These are phyloP conservation scores for Plagodis pulveraria DNA, from an alignment of 2,888 invertebrate genomes.

Conservation along the genomic window DNA sequence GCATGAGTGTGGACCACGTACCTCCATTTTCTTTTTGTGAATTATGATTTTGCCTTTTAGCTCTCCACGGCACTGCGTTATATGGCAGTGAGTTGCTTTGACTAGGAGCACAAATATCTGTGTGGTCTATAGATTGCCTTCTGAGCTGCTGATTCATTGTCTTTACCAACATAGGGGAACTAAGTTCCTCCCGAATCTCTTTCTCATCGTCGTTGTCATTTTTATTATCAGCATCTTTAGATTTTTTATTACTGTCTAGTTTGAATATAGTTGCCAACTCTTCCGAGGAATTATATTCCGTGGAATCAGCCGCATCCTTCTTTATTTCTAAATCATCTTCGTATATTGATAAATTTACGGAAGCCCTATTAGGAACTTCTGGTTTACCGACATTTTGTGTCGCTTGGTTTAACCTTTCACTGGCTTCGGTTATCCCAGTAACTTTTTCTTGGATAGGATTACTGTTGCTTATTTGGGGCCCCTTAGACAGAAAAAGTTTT, in stretches of 20 bases:
- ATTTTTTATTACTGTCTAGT: conserved; percentile 56
- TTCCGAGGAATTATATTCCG: conserved; percentile 87
- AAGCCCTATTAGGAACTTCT: conserved; percentile 62
- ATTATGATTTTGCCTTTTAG: conserved; percentile 73
- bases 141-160: conserved; percentile 76
- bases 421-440: conserved; percentile 62
- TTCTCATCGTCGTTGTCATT: conserved; percentile 50
- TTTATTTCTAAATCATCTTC: conserved; percentile 74
- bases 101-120: conserved; percentile 71
- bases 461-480: conserved; percentile 44
- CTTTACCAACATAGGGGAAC: conserved; percentile 79
- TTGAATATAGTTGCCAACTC: conserved; percentile 87
- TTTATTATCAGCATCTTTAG: conserved; percentile 42
- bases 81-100: conserved; percentile 78
- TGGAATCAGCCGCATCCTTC: conserved; percentile 73
- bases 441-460: conserved; percentile 46
- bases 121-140: conserved; percentile 71
- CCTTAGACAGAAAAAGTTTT: conserved; percentile 69
- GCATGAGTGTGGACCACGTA: conserved; percentile 78
- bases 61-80: conserved; percentile 78
- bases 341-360: conserved; percentile 73
- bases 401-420: conserved; percentile 64
- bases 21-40: conserved; percentile 80
- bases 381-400: conserved; percentile 52
- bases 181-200: conserved; percentile 65